Evolutionary conservation across 2,888 invertebrate species (phyloP), one percentile per base, ranked within the genome.

Genomic region (Ecdyonurus torrentis): DNA sequence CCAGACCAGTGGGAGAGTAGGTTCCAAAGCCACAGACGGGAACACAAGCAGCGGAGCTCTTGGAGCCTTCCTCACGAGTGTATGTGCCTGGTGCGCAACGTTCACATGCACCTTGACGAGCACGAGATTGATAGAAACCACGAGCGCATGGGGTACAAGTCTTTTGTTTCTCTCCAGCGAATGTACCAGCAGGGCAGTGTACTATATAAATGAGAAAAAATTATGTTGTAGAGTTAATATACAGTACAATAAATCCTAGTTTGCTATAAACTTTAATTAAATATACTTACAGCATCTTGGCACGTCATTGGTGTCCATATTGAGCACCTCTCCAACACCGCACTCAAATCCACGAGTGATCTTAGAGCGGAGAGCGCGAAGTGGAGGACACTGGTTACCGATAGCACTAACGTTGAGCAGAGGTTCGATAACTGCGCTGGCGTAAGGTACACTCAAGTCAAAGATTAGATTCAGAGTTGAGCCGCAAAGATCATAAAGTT

Each of bases 11-110:
- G 58, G 92, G 92, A 1, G 94, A 95, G 74, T 93, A 96, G 23
- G 95, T 96, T 64, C 97, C 97, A 71, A 88, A 94, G 22, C 96
- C 96, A 72, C 96, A 97, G 15, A 95, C 94, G 1, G 96, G 94
- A 61, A 94, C 81, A 71, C 94, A 95, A 70, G 92, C 92, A 64
- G 83, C 81, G 53, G 91, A 78, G 63, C 86, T 85, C 74, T 94
- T 94, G 0, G 91, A 91, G 23, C 91, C 92, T 75, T 91, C 87
- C 76, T 92, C 91, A 70, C 84, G 81, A 0, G 97, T 97, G 72
- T 93, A 97, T 7, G 92, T 94, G 67, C 95, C 96, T 69, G 85
- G 83, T 1, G 96, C 94, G 74, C 98, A 98, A 66, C 88, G 84
- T 60, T 88, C 79, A 74, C 98, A 98, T 0, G 87, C 81, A 1